Conservation (phyloP, 2,888 invertebrate genomes). For the Perizoma affinitatum region DNA sequence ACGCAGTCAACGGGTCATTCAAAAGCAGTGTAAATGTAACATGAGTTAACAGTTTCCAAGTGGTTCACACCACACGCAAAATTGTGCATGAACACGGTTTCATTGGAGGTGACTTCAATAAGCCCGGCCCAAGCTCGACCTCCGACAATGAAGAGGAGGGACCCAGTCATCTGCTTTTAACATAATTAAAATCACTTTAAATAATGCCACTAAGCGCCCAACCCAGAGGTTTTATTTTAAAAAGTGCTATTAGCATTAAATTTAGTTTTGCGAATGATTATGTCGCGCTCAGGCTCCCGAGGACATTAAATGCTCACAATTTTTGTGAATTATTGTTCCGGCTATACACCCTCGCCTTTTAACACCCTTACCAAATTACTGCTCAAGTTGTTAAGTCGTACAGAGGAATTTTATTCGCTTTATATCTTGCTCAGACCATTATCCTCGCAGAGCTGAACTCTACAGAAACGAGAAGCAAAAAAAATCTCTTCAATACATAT, state of each 20-base stretch:
- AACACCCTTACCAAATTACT: constrained; percentile 72
- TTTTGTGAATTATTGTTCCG: constrained; percentile 81
- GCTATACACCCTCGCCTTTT: constrained; percentile 71
- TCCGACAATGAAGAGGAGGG: constrained; percentile 81
- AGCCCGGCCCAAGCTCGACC: constrained; percentile 43
- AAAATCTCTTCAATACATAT: too few species aligned
- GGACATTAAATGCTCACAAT: constrained; percentile 78
- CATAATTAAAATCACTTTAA: constrained; percentile 85
- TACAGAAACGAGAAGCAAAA: too few species aligned
- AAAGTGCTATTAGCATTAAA: constrained; percentile 83
- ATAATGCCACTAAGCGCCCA: constrained; percentile 80
- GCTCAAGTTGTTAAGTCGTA: constrained; percentile 55
- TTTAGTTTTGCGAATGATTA: constrained; percentile 83
- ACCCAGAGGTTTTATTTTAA: constrained; percentile 80
- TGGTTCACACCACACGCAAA: constrained; percentile 34
- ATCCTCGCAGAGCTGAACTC: background rate
- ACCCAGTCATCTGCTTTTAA: constrained; percentile 82
- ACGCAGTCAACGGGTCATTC: too few species aligned
- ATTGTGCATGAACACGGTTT: constrained; percentile 54
- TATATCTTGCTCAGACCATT: constrained; percentile 14
- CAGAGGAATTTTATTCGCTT: constrained; percentile 44
- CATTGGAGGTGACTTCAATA: constrained; percentile 50
- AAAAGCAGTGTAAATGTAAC: constrained; percentile 1
- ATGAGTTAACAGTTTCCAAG: background rate
- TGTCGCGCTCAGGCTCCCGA: constrained; percentile 74